Percentiles rank a stretch among this genome's conserved stretches.
Conservation (phyloP, 2,113 vertebrate species). For the Grammomys dolichurus region DNA sequence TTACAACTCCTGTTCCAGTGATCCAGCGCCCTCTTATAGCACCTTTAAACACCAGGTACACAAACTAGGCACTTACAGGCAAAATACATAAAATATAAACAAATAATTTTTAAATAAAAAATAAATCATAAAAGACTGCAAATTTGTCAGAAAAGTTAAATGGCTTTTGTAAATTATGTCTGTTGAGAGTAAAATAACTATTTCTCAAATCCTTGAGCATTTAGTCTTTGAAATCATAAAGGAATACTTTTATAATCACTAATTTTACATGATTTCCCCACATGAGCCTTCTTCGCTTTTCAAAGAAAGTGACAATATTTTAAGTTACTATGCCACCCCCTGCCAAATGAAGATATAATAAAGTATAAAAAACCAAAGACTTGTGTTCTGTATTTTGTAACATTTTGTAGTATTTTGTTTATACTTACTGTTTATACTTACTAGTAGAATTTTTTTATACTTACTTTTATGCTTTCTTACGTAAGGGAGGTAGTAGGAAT, state of each 20-base stretch:
- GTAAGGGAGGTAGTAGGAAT: too few species aligned
- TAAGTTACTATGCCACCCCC: neutral
- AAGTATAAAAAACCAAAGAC: neutral
- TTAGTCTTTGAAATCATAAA: conserved; percentile 3
- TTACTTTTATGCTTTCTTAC: neutral
- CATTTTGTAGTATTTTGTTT: neutral
- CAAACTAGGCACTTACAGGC: too few species aligned
- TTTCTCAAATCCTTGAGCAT: conserved; percentile 30
- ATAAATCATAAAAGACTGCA: neutral
- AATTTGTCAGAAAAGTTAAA: neutral
- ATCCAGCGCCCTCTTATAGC: too few species aligned
- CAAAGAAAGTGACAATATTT: neutral
- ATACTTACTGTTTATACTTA: neutral
- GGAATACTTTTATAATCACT: neutral
- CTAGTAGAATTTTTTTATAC: neutral
- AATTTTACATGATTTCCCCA: neutral
- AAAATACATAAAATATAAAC: neutral
- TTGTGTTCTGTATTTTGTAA: neutral
- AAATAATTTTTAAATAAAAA: neutral
- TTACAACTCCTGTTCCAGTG: neutral
- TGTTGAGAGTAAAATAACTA: neutral
- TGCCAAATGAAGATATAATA: neutral
- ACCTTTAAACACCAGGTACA: neutral
- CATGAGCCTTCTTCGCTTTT: neutral
- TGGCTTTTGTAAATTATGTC: neutral